Base-by-base conservation (phyloP, 64 coral and sea anemone genomes). In the Pachyseris speciosa region DNA sequence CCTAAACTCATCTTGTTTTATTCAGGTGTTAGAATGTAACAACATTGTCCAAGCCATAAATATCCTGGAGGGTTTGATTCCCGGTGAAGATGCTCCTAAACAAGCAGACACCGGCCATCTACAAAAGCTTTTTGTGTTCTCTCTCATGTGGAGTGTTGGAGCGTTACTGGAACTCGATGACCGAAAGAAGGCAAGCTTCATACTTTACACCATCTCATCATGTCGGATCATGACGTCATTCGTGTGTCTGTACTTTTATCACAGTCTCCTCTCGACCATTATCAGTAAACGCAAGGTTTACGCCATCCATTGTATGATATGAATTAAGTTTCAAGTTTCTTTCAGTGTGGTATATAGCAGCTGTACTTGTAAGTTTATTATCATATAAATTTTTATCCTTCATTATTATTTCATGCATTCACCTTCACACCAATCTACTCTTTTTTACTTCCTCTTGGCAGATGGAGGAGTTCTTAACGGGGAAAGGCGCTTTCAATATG, bases 121-220 rank as follows among this genome's bases (percentile, higher is more conserved):
- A 2, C 90, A 95, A 83, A 98, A 95, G 59, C 81, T 98, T 4
- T 98, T 95, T 37, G 88, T 98, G 16, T 98, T 98, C 30, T 88
- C 93, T 33, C 76, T 98, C 5, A 98, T 98, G 96, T 98, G 96
- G 96, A 98, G 96, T 86, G 45, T 98, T 72, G 96, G 96, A 34
- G 96, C 96, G 9, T 69, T 94, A 33, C 90, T 98, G 20, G 96
- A 98, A 40, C 67, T 98, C 9, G 69, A 51, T 22, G 96, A 98
- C 37, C 75, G 96, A 43, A 98, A 98, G 58, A 98, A 98, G 96
- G 96, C 92, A 32, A 9, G 47, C 29, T n/a, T 25, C 15, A 28
- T 16, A 1, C 42, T 30, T 1, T 25, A 61, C 22, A 3, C 22
- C 16, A 25, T 24, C n/a, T n/a, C n/a, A n/a, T n/a, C n/a, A n/a